phyloP scores from a whole-genome alignment of 2,113 vertebrate species.

The Thalassoma bifasciatum region DNA sequence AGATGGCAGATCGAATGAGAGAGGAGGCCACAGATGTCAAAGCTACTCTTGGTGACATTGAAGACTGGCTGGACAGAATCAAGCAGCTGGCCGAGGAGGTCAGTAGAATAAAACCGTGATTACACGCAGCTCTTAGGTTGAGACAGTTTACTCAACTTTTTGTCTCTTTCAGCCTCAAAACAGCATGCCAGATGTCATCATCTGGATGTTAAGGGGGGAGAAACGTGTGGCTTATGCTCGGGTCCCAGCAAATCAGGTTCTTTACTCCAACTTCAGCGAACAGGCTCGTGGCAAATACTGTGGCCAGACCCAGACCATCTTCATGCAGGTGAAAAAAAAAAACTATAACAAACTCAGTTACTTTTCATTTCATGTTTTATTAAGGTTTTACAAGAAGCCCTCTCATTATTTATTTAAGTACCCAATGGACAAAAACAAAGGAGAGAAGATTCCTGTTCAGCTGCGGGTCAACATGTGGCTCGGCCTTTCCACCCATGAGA shows the following conservation, averaged over 20 bases:
- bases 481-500: slow-evolving; percentile 89
- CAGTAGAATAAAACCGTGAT: not conserved
- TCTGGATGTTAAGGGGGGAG: slow-evolving; percentile 98
- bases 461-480: slow-evolving; percentile 96
- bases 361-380: not conserved
- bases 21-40: slow-evolving; percentile 87
- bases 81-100: slow-evolving; percentile 93
- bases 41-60: slow-evolving; percentile 88
- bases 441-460: slow-evolving; percentile 89
- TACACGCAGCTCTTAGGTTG: not conserved
- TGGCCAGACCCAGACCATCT: slow-evolving; percentile 91
- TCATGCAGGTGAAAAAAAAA: slow-evolving; percentile 87
- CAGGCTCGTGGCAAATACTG: slow-evolving; percentile 91
- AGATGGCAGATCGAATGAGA: slow-evolving; percentile 85
- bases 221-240: slow-evolving; percentile 92
- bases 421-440: slow-evolving; percentile 90
- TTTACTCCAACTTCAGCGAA: slow-evolving; percentile 88
- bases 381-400: too few species aligned
- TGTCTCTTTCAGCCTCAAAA: slow-evolving; percentile 89
- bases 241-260: slow-evolving; percentile 90
- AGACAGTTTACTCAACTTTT: not conserved
- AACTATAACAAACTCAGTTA: too few species aligned
- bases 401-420: slow-evolving; percentile 82
- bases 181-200: slow-evolving; percentile 96
- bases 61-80: slow-evolving; percentile 92